These are phyloP conservation scores for Furcifer pardalis DNA, from an alignment of 2,797 vertebrate genomes.

Conservation along the genomic window DNA sequence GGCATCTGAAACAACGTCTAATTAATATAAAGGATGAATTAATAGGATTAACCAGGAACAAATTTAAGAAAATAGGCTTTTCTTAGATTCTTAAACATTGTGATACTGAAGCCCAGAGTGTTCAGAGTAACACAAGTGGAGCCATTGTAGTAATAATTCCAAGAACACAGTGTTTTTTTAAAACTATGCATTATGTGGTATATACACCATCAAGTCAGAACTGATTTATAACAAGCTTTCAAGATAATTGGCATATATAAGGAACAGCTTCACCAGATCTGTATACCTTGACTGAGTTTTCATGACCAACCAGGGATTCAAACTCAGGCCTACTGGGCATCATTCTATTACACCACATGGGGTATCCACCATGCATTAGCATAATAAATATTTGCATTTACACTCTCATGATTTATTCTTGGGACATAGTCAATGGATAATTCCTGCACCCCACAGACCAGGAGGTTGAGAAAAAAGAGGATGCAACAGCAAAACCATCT, in stretches of 20 bases:
- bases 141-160: background rate
- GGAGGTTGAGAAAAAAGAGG: background rate
- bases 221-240: too few species aligned
- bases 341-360: too few species aligned
- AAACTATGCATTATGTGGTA: too few species aligned
- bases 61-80: background rate
- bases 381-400: background rate
- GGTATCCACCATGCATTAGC: background rate
- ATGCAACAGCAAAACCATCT: constrained; percentile 9
- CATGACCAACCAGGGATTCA: too few species aligned
- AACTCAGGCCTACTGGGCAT: too few species aligned
- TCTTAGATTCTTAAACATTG: constrained; percentile 21
- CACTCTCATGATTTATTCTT: background rate
- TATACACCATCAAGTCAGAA: too few species aligned
- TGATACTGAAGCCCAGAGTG: constrained; percentile 9
- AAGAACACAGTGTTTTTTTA: background rate
- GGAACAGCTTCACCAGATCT: too few species aligned
- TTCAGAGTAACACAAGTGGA: background rate
- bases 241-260: too few species aligned
- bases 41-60: background rate
- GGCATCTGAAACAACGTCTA: too few species aligned
- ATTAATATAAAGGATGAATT: background rate
- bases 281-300: too few species aligned
- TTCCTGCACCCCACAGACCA: background rate
- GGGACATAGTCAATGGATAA: background rate